Evolutionary conservation across 2,888 invertebrate genomes (phyloP), one percentile per base, ranked within the genome.

Genomic region (Lasius fuliginosus): DNA sequence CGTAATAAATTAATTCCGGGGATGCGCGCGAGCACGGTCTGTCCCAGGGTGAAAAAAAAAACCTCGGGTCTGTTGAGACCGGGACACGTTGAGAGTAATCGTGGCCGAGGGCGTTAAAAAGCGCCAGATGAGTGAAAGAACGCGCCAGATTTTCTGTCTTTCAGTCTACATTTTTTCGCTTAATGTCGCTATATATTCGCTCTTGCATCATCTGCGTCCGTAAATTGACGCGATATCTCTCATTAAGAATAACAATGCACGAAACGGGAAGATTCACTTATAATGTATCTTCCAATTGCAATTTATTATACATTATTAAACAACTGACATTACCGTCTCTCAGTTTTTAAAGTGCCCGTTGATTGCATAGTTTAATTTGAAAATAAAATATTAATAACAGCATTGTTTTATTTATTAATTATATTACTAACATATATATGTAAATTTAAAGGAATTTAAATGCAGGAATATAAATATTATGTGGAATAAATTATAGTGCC

Each of bases 1-100:
- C 84, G 88, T 89, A 89, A 92, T 92, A 93, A 93, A 92, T 92
- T 93, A 92, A 92, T 92, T 91, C 87, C 65, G 65, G 67, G 33
- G 42, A 46, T 83, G 81, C 87, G 58, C 69, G 69, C 84, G 62
- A 83, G 84, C 74, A 67, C 68, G 49, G 56, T 85, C 65, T 65
- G 65, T 68, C n/a, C 83, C 74, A 49, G 53, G n/a, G 49, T 49
- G 46, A 68, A 74, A 64, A 82, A 82, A 58, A 68, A 82, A 73
- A 60, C 23, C 58, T 53, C 58, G 64, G 83, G 53, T 53, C 65
- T 79, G 87, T 77, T 60, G 83, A 85, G 74, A 58, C 74, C 75
- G 62, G 74, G 76, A 75, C 82, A 76, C 82, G 76, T 83, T 75
- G 74, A 69, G 62, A 79, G 73, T 69, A 88, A 86, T 89, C 82